Evolutionary conservation across 35 echinoderm and acorn worm genomes (phyloP).

Genomic region (Lytechinus pictus): DNA sequence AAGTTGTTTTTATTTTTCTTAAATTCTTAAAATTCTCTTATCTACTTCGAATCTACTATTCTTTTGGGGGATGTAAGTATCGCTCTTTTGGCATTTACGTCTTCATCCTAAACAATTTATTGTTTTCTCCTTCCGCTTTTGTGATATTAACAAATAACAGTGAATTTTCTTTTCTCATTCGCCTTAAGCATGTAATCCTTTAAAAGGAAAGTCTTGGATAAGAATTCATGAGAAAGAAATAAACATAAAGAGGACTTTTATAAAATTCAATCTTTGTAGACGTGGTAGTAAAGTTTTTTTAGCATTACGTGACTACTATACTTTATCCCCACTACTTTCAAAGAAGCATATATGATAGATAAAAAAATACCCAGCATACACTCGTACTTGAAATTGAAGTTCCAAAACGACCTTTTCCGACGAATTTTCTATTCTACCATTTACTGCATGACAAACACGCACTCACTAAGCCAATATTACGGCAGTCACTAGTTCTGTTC

Average conservation of each 20-base stretch:
- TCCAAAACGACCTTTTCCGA: background rate
- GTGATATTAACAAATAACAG: background rate
- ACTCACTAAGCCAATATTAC: background rate
- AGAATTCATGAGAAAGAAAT: background rate
- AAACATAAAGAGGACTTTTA: background rate
- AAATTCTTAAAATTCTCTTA: background rate
- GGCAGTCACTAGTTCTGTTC: background rate
- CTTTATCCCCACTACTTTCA: background rate
- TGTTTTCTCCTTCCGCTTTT: background rate
- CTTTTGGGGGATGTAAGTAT: no score
- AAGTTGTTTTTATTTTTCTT: background rate
- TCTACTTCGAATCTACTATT: background rate
- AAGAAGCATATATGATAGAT: background rate
- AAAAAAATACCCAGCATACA: background rate
- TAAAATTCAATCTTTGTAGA: background rate
- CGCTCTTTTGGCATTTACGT: no score
- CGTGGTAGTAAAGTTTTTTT: background rate
- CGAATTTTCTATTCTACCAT: background rate
- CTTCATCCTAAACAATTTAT: background rate
- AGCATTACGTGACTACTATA: background rate
- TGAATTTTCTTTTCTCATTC: background rate
- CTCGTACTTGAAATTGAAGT: background rate
- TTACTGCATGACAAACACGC: background rate
- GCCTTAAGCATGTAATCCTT: background rate
- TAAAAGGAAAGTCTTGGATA: background rate